A percentile compares a stretch with the other conserved stretches of the same genome.
Conservation (phyloP, 2,113 vertebrate species). For the Pheucticus melanocephalus region DNA sequence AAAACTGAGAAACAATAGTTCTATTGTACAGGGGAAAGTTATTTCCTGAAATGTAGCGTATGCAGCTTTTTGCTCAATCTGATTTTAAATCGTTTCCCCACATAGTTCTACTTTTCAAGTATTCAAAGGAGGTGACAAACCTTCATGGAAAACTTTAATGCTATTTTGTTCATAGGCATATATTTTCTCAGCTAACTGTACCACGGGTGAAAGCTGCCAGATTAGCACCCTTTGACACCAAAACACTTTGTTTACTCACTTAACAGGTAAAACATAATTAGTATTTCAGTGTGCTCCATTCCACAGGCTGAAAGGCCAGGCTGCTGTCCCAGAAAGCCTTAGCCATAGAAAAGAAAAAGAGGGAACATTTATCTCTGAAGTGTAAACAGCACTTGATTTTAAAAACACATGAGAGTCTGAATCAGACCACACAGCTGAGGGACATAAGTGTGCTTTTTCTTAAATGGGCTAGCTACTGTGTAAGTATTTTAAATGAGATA, state of each 20-base stretch:
- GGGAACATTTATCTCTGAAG: not conserved
- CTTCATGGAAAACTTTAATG: not conserved
- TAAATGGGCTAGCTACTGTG: not conserved
- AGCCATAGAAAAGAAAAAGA: not conserved
- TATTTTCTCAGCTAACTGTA: not conserved
- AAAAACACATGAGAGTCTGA: not conserved
- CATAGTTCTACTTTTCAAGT: not conserved
- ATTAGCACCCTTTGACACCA: not conserved
- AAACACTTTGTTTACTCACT: not conserved
- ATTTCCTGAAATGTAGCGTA: not conserved
- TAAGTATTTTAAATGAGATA: not conserved
- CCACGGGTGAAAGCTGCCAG: not conserved
- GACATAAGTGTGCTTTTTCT: not conserved
- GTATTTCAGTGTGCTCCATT: not conserved
- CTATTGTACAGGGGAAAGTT: not conserved
- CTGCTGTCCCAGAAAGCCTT: not conserved
- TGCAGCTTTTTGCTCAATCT: not conserved
- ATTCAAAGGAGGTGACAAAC: not conserved
- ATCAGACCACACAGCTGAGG: not conserved
- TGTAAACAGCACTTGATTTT: not conserved
- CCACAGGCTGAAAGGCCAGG: not conserved
- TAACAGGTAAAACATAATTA: not conserved
- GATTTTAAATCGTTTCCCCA: not conserved
- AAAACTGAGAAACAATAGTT: not conserved
- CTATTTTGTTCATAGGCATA: not conserved